A percentile compares a stretch with the other conserved stretches of the same genome.
Evolutionary conservation across 2,797 vertebrate species (phyloP).

Genomic region (Synaphobranchus kaupii): DNA sequence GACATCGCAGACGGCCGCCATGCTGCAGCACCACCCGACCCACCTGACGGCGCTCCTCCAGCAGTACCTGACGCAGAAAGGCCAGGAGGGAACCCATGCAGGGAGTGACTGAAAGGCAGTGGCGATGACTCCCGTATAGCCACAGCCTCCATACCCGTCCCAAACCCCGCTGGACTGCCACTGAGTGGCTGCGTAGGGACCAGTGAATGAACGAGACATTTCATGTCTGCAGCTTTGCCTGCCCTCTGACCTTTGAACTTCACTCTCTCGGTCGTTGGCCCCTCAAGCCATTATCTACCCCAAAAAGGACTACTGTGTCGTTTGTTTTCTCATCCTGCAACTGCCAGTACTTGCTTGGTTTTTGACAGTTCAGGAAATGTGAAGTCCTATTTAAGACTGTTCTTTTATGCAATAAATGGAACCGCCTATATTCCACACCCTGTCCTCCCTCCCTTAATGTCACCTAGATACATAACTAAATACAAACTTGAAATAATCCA

Average conservation of each 20-base stretch:
- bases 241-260: constrained; percentile 5
- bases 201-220: background rate
- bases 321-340: background rate
- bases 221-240: background rate
- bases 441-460: background rate
- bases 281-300: background rate
- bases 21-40: constrained; percentile 77
- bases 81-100: background rate
- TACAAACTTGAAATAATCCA: background rate
- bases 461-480: background rate
- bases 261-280: constrained; percentile 1
- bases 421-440: background rate
- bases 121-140: constrained; percentile 49
- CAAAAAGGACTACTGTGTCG: background rate
- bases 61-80: constrained; percentile 76
- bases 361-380: background rate
- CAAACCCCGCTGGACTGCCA: background rate
- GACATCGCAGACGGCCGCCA: constrained; percentile 68
- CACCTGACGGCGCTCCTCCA: constrained; percentile 79
- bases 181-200: background rate
- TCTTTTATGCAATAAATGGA: background rate
- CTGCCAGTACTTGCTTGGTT: background rate
- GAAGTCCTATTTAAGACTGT: constrained; percentile 4
- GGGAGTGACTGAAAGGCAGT: constrained; percentile 39
- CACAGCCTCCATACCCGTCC: background rate